These are phyloP conservation scores for Catharus fuscescens DNA, from an alignment of 2,113 vertebrate species.

Conservation along the genomic window DNA sequence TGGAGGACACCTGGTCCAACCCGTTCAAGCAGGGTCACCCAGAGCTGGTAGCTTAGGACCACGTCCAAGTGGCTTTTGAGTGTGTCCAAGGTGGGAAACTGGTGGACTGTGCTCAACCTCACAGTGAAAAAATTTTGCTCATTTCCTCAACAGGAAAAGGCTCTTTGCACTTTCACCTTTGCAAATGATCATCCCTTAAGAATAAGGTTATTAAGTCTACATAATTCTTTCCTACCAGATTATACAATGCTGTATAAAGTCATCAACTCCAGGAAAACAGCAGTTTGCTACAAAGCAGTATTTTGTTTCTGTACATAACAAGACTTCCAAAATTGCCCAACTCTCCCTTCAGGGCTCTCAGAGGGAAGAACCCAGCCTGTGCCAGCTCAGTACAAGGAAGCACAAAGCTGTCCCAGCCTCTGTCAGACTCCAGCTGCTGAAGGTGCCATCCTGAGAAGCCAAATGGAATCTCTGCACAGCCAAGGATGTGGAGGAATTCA, in stretches of 20 bases:
- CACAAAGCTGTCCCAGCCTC: neutral
- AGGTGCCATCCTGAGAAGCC: neutral
- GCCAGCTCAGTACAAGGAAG: neutral
- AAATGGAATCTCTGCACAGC: neutral
- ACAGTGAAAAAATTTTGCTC: neutral
- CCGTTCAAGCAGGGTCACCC: neutral
- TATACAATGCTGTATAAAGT: neutral
- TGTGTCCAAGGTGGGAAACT: neutral
- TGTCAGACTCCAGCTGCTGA: neutral
- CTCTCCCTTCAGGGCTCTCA: neutral
- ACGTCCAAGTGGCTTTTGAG: neutral
- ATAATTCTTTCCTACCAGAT: neutral
- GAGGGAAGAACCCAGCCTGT: neutral
- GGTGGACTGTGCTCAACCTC: neutral
- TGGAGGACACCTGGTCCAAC: neutral
- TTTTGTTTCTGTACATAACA: neutral
- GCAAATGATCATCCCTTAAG: neutral
- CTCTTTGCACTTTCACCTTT: neutral
- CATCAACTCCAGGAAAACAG: neutral
- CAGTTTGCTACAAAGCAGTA: accelerated
- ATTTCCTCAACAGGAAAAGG: neutral
- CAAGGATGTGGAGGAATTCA: neutral
- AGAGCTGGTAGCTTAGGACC: neutral
- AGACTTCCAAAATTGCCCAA: neutral
- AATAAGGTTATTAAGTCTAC: neutral